Base-by-base conservation (phyloP, 2,888 invertebrate species). In the Choristoneura rosaceana region DNA sequence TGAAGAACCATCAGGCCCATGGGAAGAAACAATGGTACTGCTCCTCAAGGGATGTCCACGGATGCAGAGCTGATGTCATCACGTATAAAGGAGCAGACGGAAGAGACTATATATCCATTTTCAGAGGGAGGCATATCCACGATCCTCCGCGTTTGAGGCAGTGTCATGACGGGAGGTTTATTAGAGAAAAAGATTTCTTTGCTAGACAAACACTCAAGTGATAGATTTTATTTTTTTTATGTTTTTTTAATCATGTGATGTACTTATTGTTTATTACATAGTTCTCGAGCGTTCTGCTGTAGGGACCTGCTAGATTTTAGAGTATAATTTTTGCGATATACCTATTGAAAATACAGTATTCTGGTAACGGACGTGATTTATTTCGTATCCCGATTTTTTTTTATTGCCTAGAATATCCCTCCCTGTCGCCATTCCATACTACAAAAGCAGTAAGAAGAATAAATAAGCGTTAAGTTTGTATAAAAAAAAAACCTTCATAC, bases 21-120 rank as follows among this genome's bases (percentile, higher is more conserved):
- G 93, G 93, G 2, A 93, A 93, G 77, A 94, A 94, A 77, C 93
- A 94, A 75, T 93, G 93, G 93, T 94, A 94, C 76, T 94, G 93
- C 75, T 93, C 93, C 2, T 92, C 93, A 0, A 88, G 93, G 74
- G 93, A 94, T 12, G 92, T 93, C 62, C 88, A 91, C 7, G 93
- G 93, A 2, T 94, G 93, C 75, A 81, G 93, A 14, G 93, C 93
- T 68, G 93, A 94, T 50, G 93, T 94, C 75, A 93, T 94, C 74
- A 94, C 93, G 0, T 93, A 91, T 80, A 92, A 88, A 80, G 93
- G 93, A 3, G 2, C 80, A 0, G 92, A 94, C 45, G 93, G 93
- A 47, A 84, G 86, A 74, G 93, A 94, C 74, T 94, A 93, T 75
- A 94, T 94, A 64, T 93, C 93, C 7, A 94, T 94, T 79, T 93